phyloP scores from a whole-genome alignment of 2,113 vertebrate genomes.

The Heliornis fulica region DNA sequence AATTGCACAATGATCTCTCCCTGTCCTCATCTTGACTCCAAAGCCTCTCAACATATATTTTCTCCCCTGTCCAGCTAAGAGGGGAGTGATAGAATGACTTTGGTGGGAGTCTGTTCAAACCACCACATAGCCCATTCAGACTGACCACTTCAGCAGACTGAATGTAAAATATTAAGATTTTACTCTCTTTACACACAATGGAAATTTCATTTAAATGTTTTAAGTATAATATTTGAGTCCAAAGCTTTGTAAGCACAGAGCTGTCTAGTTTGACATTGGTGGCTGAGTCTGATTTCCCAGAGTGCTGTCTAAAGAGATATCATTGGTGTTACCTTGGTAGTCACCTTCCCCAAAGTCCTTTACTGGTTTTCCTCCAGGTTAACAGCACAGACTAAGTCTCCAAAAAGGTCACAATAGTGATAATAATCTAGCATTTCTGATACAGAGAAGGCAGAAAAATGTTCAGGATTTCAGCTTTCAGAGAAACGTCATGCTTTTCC shows the following conservation, averaged over 20 bases:
- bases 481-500: neutral
- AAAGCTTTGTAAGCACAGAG: neutral
- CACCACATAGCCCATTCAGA: neutral
- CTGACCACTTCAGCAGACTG: neutral
- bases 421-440: neutral
- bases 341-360: neutral
- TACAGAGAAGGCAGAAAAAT: neutral
- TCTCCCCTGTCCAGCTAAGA: too few relatives aligned
- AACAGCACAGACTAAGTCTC: neutral
- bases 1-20: too few relatives aligned
- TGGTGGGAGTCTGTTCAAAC: too few relatives aligned
- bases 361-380: neutral
- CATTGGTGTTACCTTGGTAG: neutral
- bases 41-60: too few relatives aligned
- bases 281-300: neutral
- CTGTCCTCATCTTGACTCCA: too few relatives aligned
- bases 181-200: neutral
- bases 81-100: too few relatives aligned
- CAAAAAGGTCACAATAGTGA: neutral
- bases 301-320: neutral
- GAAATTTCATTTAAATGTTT: neutral
- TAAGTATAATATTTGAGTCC: neutral
- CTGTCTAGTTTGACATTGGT: neutral
- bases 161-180: neutral
- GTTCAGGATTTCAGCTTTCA: neutral